These are phyloP conservation scores for Agonum fuliginosum DNA, from an alignment of 2,888 invertebrate genomes.

Conservation along the genomic window DNA sequence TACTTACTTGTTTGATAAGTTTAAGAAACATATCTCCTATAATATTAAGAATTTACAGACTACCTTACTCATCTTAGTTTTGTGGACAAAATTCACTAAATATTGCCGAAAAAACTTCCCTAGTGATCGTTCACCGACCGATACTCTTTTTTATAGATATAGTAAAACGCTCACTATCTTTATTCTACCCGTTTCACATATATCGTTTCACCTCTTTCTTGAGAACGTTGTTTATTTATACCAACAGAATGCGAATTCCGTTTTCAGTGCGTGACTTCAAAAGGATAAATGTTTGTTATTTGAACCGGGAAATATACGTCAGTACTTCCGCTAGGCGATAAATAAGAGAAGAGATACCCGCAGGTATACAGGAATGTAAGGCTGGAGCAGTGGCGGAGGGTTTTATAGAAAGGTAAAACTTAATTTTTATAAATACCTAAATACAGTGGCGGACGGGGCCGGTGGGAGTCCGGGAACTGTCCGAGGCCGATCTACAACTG, in stretches of 20 bases:
- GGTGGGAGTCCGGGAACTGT: too few species aligned
- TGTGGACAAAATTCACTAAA: too few species aligned
- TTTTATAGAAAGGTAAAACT: background rate
- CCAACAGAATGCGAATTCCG: slow-evolving; percentile 49
- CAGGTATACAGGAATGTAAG: background rate
- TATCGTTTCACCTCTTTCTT: slow-evolving; percentile 7
- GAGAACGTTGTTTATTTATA: slow-evolving; percentile 54
- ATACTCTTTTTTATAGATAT: slow-evolving; percentile 40
- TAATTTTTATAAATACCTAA: background rate
- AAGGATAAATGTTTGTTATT: slow-evolving; percentile 59
- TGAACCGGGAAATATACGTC: slow-evolving; percentile 59
- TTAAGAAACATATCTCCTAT: too few species aligned
- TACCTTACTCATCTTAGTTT: too few species aligned
- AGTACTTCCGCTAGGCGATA: slow-evolving; percentile 56
- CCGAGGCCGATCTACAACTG: too few species aligned
- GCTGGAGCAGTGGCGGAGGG: background rate
- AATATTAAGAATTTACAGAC: too few species aligned
- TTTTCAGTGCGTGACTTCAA: slow-evolving; percentile 59
- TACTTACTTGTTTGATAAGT: too few species aligned
- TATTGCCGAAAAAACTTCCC: slow-evolving; percentile 28
- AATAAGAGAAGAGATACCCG: slow-evolving; percentile 52
- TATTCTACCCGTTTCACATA: background rate
- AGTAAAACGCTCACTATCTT: slow-evolving; percentile 31
- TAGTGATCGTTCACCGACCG: slow-evolving; percentile 17
- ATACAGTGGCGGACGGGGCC: too few species aligned